Conservation (phyloP, 2,797 vertebrate genomes). For the Aselliscus stoliczkanus region DNA sequence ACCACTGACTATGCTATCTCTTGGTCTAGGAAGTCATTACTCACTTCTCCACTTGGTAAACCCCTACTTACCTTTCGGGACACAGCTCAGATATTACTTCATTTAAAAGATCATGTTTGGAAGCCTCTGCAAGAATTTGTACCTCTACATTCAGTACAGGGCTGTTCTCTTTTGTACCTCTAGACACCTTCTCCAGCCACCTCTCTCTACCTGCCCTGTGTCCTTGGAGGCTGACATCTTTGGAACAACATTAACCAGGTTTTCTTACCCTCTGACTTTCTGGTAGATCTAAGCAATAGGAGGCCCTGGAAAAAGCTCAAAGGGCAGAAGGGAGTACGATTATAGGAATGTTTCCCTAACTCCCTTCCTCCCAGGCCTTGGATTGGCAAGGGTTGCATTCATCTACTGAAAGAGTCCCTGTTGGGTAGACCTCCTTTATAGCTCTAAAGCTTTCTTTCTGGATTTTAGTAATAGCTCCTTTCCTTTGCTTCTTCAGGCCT, state of each 20-base stretch:
- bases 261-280: conserved; percentile 12
- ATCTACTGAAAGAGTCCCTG: neutral
- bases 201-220: neutral
- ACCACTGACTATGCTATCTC: neutral
- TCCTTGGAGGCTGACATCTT: neutral
- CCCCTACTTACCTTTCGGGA: neutral
- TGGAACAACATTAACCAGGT: neutral
- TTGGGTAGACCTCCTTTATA: neutral
- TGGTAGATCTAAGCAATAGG: neutral
- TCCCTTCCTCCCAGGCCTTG: neutral
- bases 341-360: neutral
- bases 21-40: neutral
- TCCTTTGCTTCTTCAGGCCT: neutral
- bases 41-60: neutral
- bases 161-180: neutral
- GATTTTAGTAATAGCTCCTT: neutral
- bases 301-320: neutral
- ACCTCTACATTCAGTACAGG: neutral
- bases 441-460: conserved; percentile 1
- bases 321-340: neutral
- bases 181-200: neutral
- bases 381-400: neutral
- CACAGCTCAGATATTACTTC: neutral
- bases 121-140: neutral
- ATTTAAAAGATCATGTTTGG: neutral